Evolutionary conservation across 2,113 vertebrate species (phyloP), one percentile per base, ranked within the genome.

Genomic region (Zootoca vivipara): DNA sequence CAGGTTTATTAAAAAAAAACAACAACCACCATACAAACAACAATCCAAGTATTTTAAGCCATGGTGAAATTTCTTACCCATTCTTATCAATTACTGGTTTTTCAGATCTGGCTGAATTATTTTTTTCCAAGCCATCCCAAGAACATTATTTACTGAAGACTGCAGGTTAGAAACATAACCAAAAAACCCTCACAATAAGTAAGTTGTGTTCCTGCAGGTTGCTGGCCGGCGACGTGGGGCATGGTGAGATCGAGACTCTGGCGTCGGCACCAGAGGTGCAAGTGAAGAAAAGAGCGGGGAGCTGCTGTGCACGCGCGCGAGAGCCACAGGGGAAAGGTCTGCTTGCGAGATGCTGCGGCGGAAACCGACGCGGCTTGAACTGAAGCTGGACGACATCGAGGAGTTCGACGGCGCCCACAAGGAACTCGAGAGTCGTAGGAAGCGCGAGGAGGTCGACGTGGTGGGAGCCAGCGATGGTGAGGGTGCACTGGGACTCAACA

Each of bases 331-430:
- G 20, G 6, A 4, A n/a, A n/a, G 33, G 16, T 18, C 7, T 7
- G n/a, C 42, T 0, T 26, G 67, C 35, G 94, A 9, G 74, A 99
- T 99, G 98, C 93, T 99, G 93, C 97, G 98, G 89, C 96, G 98
- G 84, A 99, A 99, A 87, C 99, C 99, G 24, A 99, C 99, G 0
- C 98, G 98, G 18, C 93, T 99, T 83, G 99, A 99, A 87, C 99
- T 98, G 24, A 99, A 98, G 0, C 98, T 99, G 84, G 98, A 99
- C n/a, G 98, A 99, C 89, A 98, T 98, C 0, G 99, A 99, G 58
- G 99, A 99, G 95, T 99, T 99, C 62, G 99, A 99, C 91, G 98
- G 97, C 67, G 95, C 99, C 70, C 88, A 98, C 82, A 99, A 99
- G 89, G 98, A 99, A 83, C 96, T 99, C 0, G 99, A 99, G 98